Evolutionary conservation across 2,888 invertebrate genomes (phyloP), one percentile per base, ranked within the genome.

Genomic region (Cotesia congregata): DNA sequence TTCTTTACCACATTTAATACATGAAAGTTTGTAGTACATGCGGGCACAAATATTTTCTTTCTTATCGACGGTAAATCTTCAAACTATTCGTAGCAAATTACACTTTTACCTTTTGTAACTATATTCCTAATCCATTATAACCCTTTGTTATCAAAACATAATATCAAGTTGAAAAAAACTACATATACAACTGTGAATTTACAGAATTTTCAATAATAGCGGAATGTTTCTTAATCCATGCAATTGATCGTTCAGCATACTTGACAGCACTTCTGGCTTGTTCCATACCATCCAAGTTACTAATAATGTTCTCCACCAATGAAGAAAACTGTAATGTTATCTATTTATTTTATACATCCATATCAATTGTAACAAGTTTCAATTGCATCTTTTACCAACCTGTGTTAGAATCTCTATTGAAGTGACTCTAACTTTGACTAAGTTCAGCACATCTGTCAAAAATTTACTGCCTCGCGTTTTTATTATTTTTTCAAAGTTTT

Each of bases 401-500:
- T 81, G 83, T 9, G 75, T 67, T 12, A 81, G 72, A 79, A 87
- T 85, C 38, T 68, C 77, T 1, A 67, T 17, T 1, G 81, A 83
- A n/a, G 78, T 83, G 30, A 86, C 78, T 64, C 80, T 80, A 20
- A 80, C 70, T 12, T 84, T 84, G 9, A 88, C 79, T 5, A 81
- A 78, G 5, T 77, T 77, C 12, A 88, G 75, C 38, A 85, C 77
- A 61, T 81, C 84, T 2, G 70, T 75, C 17, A 88, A 74, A 60
- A 84, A 83, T 64, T 76, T 59, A 65, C 41, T 60, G 38, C 75
- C 70, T 50, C 69, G 59, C 6, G 50, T 12, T 4, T 77, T 39
- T 17, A 84, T 77, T 41, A 86, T 83, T 40, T 72, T 70, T 6
- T 74, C 30, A n/a, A 86, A 75, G 76, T 87, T 87, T 1, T 79